Base-by-base conservation (phyloP, 2,797 vertebrate genomes). In the Mastacembelus armatus region DNA sequence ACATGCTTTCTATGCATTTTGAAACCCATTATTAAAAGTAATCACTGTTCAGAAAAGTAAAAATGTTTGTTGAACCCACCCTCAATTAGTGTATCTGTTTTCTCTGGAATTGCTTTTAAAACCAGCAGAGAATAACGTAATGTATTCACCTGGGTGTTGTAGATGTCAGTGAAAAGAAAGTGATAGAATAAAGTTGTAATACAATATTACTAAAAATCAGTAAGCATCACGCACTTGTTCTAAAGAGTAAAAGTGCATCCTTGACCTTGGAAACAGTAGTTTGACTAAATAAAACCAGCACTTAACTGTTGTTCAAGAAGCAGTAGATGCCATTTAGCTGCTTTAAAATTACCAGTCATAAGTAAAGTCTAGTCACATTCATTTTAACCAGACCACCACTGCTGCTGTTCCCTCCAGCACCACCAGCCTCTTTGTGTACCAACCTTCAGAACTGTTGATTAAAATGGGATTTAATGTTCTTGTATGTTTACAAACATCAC, bases 31-130 rank as follows among this genome's bases (percentile, higher is more conserved):
- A n/a, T n/a, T n/a, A n/a, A n/a, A n/a, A n/a, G n/a, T n/a, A n/a
- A n/a, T n/a, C n/a, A n/a, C n/a, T n/a, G n/a, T n/a, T n/a, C n/a
- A n/a, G n/a, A n/a, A n/a, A n/a, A n/a, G n/a, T n/a, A n/a, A n/a
- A n/a, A n/a, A n/a, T n/a, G n/a, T n/a, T n/a, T n/a, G n/a, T 51
- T 27, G n/a, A 59, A 67, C 27, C 22, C 47, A 26, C 9, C 18
- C 5, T 50, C 9, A 10, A 43, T 22, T 4, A 49, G 19, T 47
- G 0, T 18, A 10, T 52, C 3, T 5, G 24, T 61, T 62, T 51
- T 40, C 16, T 35, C 7, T 21, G 22, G 24, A 42, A n/a, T 50
- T 8, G 44, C 48, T 33, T 61, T 45, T 0, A 58, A 45, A 62
- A 33, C 4, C 44, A n/a, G 15, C 5, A 35, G 43, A 56, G 27